These are phyloP conservation scores for Ormyrus nitidulus DNA, from an alignment of 2,888 invertebrate species.

Conservation along the genomic window DNA sequence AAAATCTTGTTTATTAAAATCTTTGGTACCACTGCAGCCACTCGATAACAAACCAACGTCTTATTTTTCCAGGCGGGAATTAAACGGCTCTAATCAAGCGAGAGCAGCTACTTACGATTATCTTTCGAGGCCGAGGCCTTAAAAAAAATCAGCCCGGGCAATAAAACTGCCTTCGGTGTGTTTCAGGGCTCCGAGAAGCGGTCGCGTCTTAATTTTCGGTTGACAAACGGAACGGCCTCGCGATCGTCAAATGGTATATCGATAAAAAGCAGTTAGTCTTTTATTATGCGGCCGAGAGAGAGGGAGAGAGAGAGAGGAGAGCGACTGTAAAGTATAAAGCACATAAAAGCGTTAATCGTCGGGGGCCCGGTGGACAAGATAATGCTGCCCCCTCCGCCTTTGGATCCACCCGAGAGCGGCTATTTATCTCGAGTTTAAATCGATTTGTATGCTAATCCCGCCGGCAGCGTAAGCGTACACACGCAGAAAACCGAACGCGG, in stretches of 20 bases:
- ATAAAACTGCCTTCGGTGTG: slow-evolving; percentile 26
- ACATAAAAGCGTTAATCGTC: slow-evolving; percentile 73
- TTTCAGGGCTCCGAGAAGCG: background rate
- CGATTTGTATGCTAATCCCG: slow-evolving; percentile 76
- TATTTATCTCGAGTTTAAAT: slow-evolving; percentile 76
- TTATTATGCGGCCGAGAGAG: slow-evolving; percentile 43
- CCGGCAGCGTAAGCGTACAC: slow-evolving; percentile 53
- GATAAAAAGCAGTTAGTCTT: slow-evolving; percentile 54
- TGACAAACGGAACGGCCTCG: slow-evolving; percentile 48
- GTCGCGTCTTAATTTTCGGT: slow-evolving; percentile 51
- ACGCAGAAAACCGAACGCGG: slow-evolving; percentile 63
- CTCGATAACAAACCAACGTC: too few relatives aligned
- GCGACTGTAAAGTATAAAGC: slow-evolving; percentile 73
- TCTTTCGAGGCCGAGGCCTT: slow-evolving; percentile 16
- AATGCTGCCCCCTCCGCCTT: slow-evolving; percentile 62
- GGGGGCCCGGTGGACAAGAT: slow-evolving; percentile 71
- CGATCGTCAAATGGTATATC: slow-evolving; percentile 50
- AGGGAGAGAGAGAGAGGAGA: background rate
- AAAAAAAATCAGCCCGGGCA: background rate
- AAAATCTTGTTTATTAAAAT: too few relatives aligned
- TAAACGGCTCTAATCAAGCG: too few relatives aligned
- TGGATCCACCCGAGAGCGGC: slow-evolving; percentile 73
- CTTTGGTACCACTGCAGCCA: too few relatives aligned
- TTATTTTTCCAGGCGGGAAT: too few relatives aligned
- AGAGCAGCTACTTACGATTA: background rate